Percentiles rank a stretch among this genome's conserved stretches.
Evolutionary conservation across 2,888 invertebrate species (phyloP).

Genomic region (Laspeyria flexula): DNA sequence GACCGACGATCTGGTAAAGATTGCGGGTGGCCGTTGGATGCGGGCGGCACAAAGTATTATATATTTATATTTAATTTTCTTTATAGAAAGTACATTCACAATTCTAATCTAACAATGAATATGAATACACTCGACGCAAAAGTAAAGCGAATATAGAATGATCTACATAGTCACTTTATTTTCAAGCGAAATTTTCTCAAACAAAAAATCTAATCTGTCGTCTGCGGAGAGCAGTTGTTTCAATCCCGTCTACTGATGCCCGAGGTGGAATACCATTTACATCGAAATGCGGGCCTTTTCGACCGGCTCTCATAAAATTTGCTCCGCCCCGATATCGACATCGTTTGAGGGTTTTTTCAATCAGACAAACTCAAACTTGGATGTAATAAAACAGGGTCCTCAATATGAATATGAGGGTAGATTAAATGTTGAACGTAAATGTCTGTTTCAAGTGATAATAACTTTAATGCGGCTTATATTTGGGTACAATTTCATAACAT

Average conservation of each 20-base stretch:
- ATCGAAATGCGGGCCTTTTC: conserved; percentile 36
- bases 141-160: neutral
- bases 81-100: no score
- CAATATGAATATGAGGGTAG: conserved; percentile 17
- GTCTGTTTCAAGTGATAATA: neutral
- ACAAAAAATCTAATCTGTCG: conserved; percentile 33
- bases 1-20: no score
- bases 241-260: conserved; percentile 23
- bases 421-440: neutral
- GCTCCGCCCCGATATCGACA: conserved; percentile 22
- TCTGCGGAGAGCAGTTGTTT: conserved; percentile 33
- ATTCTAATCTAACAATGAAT: no score
- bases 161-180: neutral
- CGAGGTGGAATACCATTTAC: conserved; percentile 40
- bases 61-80: no score
- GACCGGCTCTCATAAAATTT: conserved; percentile 35
- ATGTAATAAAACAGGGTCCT: conserved; percentile 27
- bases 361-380: conserved; percentile 35
- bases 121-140: no score
- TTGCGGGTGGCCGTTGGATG: no score
- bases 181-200: conserved; percentile 5
- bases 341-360: conserved; percentile 37
- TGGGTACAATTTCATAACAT: no score
- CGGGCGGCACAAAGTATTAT: no score
- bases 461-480: no score